Evolutionary conservation across 2,888 invertebrate genomes (phyloP), one percentile per base, ranked within the genome.

Genomic region (Volucella zonaria): DNA sequence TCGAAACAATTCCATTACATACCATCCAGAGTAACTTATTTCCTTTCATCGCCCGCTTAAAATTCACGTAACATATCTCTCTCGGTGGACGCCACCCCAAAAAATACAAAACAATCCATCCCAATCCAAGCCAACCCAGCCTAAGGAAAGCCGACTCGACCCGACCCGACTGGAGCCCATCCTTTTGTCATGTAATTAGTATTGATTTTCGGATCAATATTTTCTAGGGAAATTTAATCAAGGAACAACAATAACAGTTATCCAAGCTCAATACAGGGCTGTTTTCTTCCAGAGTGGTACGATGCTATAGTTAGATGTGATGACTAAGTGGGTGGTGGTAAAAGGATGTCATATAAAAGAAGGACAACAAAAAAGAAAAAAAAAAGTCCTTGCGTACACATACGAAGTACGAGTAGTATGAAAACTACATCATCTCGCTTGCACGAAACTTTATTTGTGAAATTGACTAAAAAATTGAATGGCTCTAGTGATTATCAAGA

Each of bases 151-250:
- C 14, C n/a, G 54, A 61, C 14, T 40, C 61, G 56, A 61, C 23
- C 18, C 61, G 12, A 56, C 61, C 45, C 47, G 14, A 51, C 54
- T 18, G 6, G 23, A 45, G 61, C 59, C 70, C 76, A 71, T 71
- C 67, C 81, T 76, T 80, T 80, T 66, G 68, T 64, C 81, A 68
- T 85, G 86, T 87, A 86, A 87, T 87, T 90, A 90, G 89, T 90
- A 90, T 90, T 89, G 90, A 90, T 90, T 90, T 90, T 90, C 86
- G 88, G 90, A 90, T 90, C 90, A 89, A 90, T 90, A 90, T 89
- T 90, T 90, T 89, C 90, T 89, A 90, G 90, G 89, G 89, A 90
- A 89, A 89, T 89, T 88, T 88, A 77, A 86, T 86, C 82, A 86
- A 78, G 73, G 52, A 77, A 70, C 82, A 82, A 86, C 82, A 86